Evolutionary conservation across 2,888 invertebrate genomes (phyloP), one percentile per base, ranked within the genome.

Genomic region (Caenorhabditis sp.): DNA sequence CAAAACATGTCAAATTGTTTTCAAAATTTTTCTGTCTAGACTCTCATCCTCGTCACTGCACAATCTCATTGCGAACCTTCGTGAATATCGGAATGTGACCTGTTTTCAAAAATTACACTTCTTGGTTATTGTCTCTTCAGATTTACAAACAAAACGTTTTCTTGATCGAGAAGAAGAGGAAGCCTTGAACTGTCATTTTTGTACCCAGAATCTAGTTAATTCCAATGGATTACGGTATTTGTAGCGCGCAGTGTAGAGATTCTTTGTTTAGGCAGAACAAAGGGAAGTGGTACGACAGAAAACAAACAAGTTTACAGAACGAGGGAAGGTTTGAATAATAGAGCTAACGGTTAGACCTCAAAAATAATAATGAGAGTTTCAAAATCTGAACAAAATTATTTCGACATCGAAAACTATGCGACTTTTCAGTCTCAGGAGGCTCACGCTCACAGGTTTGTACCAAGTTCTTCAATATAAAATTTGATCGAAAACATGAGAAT

Each of bases 91-190:
- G 5, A 22, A 6, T 54, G 12, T 54, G 16, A 35, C 66, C 28
- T 31, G 66, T 66, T 51, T 66, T 66, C 66, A 66, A 66, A 64
- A 66, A 14, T 66, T 66, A 66, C 66, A 63, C 63, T 19, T 8
- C 28, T 47, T 35, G 2, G 22, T 61, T 61, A 38, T 61, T 61
- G 61, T 61, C 24, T 61, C 19, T 12, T 54, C n/a, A 61, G 22
- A 61, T 24, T 64, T 19, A 47, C 22, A 51, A 51, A 31, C 66
- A 66, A 4, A 51, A 51, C 28, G 66, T 35, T 66, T 63, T 16
- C 44, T 12, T 61, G 35, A 24, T 41, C 16, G n/a, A 63, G 54
- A 14, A 14, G 26, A 54, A 14, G 16, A 24, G 3, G 19, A 47
- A 47, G 28, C 64, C 44, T 64, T 47, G 47, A 44, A 28, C 22